These are phyloP conservation scores for Gordius sp. DNA, from an alignment of 2,888 invertebrate genomes.

Conservation along the genomic window DNA sequence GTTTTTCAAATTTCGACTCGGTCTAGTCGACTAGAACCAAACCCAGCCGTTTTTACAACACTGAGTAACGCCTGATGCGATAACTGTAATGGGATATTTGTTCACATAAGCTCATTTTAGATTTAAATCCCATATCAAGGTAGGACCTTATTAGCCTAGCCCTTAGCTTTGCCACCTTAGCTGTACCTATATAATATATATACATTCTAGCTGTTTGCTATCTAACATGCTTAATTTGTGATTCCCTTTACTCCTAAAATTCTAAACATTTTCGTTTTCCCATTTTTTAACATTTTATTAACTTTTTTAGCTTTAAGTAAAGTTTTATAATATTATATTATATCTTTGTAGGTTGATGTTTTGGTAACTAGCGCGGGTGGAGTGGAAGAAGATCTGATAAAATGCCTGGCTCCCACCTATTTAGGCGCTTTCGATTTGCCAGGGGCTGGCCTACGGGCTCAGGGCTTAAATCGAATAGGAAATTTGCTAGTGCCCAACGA, in stretches of 20 bases:
- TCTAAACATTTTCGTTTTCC: not conserved
- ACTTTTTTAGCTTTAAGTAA: not conserved
- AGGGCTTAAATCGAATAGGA: conserved; percentile 48
- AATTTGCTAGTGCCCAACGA: conserved; percentile 88
- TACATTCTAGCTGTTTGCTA: no score
- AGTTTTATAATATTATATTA: conserved; percentile 11
- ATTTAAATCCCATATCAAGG: no score
- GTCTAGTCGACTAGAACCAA: no score
- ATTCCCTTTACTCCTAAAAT: not conserved
- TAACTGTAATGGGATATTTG: no score
- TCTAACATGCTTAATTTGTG: no score
- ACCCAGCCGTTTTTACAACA: no score
- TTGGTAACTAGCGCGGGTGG: conserved; percentile 92
- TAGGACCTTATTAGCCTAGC: no score
- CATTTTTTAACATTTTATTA: not conserved
- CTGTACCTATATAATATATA: no score
- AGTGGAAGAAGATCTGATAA: conserved; percentile 90
- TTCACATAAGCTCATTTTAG: no score
- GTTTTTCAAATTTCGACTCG: no score
- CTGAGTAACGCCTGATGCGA: no score
- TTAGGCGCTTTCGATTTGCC: conserved; percentile 62
- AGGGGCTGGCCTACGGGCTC: conserved; percentile 36
- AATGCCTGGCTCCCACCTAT: conserved; percentile 77
- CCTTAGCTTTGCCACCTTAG: no score
- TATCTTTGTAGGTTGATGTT: conserved; percentile 49